A percentile compares a stretch with the other conserved stretches of the same genome.
Evolutionary conservation across 1,140 invertebrate species (phyloP).

Genomic region (Nomia melanderi): DNA sequence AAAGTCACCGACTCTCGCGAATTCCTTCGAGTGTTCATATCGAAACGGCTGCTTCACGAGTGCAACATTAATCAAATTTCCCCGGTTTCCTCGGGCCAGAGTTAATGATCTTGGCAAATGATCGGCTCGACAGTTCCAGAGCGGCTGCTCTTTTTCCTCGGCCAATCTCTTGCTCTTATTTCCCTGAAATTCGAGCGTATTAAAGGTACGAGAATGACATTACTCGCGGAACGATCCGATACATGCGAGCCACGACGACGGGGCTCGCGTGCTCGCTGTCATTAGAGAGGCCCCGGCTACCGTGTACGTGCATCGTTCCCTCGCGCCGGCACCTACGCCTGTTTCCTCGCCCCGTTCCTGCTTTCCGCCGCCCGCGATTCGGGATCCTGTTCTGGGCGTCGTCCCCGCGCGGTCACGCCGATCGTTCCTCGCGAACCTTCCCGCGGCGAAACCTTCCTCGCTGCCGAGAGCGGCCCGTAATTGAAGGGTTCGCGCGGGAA

Average conservation of each 20-base stretch:
- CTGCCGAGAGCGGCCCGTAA: constrained; percentile 10
- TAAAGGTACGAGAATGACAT: constrained; percentile 12
- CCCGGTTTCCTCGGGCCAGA: too few species aligned
- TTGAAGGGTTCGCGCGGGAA: constrained; percentile 30
- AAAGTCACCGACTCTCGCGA: too few species aligned
- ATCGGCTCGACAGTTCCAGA: too few species aligned
- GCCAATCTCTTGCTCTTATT: too few species aligned
- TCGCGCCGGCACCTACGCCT: constrained; percentile 31
- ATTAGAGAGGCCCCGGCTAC: constrained; percentile 46
- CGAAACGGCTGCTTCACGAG: too few species aligned
- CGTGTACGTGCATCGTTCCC: constrained; percentile 31
- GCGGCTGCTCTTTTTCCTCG: too few species aligned
- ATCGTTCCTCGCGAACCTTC: neutral
- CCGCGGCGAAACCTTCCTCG: neutral
- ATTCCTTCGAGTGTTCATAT: too few species aligned
- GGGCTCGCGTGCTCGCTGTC: constrained; percentile 63
- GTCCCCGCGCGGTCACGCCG: constrained; percentile 3
- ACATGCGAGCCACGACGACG: constrained; percentile 60
- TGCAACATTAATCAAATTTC: too few species aligned
- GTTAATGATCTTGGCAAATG: too few species aligned
- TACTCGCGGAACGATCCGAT: constrained; percentile 17
- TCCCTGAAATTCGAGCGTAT: too few species aligned
- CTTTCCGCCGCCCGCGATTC: constrained; percentile 47
- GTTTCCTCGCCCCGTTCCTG: constrained; percentile 38
- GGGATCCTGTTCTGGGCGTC: constrained; percentile 21